Conservation (phyloP, 2,888 invertebrate species). For the Cephus sareptanus region DNA sequence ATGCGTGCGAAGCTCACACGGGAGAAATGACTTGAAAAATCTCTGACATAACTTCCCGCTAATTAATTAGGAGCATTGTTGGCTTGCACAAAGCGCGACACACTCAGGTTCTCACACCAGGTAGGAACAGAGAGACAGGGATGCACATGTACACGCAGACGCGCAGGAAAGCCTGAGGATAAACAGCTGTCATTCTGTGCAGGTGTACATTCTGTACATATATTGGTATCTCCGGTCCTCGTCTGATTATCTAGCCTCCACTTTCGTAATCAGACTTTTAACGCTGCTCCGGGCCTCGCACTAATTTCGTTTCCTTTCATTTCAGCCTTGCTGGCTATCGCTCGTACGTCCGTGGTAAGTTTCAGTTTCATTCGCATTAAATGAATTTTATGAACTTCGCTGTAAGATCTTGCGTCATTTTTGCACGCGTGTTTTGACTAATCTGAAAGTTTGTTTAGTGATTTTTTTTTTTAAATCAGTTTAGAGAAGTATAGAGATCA, state of each 20-base stretch:
- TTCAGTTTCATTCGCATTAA: constrained; percentile 11
- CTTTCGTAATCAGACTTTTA: constrained; percentile 29
- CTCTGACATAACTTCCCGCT: constrained; percentile 62
- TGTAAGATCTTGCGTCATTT: not conserved
- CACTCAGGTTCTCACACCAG: constrained; percentile 37
- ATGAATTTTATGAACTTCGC: not conserved
- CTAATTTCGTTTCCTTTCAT: constrained; percentile 39
- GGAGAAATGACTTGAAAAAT: constrained; percentile 53
- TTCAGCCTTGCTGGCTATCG: constrained; percentile 59
- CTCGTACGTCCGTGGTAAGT: constrained; percentile 56
- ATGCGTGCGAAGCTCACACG: constrained; percentile 42
- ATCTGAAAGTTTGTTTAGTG: too few species aligned
- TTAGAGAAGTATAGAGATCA: too few species aligned
- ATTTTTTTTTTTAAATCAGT: too few species aligned
- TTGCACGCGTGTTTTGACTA: too few species aligned
- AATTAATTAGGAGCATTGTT: constrained; percentile 63
- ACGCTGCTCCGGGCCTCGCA: constrained; percentile 17
- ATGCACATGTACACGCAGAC: not conserved
- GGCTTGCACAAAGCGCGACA: constrained; percentile 37
- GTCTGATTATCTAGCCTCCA: not conserved
- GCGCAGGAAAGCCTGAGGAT: not conserved
- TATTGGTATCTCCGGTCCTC: not conserved
- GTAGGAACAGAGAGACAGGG: not conserved
- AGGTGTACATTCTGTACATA: too few species aligned
- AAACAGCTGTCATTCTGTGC: not conserved